Conservation (phyloP, 2,797 vertebrate genomes). For the Otolemur crassicaudatus region DNA sequence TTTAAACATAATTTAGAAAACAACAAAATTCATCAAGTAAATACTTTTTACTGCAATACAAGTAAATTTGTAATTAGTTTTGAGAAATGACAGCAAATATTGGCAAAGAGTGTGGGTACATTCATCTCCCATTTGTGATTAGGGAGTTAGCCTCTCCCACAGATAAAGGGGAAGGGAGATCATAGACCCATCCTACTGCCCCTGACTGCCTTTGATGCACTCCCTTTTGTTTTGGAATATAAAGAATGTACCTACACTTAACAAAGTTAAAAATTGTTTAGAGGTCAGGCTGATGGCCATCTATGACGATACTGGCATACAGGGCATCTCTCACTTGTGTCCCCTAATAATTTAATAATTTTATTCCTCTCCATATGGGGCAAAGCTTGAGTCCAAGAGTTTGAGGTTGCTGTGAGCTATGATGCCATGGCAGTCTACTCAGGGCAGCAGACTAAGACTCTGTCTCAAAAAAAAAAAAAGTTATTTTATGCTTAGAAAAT, state of each 20-base stretch:
- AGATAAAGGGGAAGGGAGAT: conserved; percentile 1
- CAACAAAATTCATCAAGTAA: not conserved
- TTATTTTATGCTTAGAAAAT: conserved; percentile 77
- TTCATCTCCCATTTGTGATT: not conserved
- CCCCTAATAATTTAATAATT: conserved; percentile 70
- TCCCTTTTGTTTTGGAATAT: conserved; percentile 14
- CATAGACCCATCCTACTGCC: not conserved
- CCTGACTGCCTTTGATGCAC: not conserved
- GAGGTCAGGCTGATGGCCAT: conserved; percentile 41
- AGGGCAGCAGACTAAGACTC: too few species aligned
- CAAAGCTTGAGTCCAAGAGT: conserved; percentile 4
- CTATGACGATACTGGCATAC: conserved; percentile 46
- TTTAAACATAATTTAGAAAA: conserved; percentile 53
- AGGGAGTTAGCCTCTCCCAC: not conserved
- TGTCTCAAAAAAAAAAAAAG: not conserved
- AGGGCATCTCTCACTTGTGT: conserved; percentile 55
- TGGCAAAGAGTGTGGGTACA: not conserved
- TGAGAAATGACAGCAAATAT: conserved; percentile 29
- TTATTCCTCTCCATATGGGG: conserved; percentile 70
- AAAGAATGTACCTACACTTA: not conserved
- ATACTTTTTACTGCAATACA: conserved; percentile 20
- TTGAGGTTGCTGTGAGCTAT: too few species aligned
- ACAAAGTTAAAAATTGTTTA: conserved; percentile 59
- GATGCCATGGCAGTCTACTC: too few species aligned
- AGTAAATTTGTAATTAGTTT: conserved; percentile 46